phyloP scores from a whole-genome alignment of 2,113 vertebrate species.

The Lasiurus cinereus region DNA sequence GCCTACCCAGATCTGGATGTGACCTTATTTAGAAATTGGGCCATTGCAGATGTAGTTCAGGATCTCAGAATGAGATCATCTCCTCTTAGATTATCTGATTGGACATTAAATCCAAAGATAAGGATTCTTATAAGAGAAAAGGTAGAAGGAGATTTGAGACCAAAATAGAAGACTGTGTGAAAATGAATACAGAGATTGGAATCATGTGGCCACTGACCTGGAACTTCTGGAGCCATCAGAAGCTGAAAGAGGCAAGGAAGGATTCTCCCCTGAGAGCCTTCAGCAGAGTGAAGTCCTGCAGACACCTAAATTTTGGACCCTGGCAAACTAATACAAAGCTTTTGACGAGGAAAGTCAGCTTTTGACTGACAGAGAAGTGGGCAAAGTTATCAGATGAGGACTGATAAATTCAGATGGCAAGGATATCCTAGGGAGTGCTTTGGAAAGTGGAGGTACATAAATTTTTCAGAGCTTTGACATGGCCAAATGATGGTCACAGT shows the following conservation, averaged over 20 bases:
- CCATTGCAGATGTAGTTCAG: neutral
- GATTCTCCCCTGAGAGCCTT: neutral
- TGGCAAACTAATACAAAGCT: neutral
- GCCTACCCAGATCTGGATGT: neutral
- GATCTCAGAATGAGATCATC: neutral
- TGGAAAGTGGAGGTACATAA: neutral
- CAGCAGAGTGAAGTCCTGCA: accelerated
- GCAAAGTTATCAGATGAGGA: neutral
- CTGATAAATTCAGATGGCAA: neutral
- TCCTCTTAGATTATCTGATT: neutral
- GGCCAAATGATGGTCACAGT: neutral
- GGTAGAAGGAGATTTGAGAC: neutral
- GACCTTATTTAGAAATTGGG: neutral
- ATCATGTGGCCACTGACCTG: neutral
- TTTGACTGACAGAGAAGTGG: neutral
- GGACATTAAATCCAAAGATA: neutral
- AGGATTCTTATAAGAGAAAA: neutral
- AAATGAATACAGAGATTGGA: neutral
- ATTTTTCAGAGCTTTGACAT: neutral
- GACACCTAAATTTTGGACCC: neutral
- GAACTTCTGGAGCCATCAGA: neutral
- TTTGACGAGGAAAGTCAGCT: neutral
- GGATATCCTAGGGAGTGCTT: neutral
- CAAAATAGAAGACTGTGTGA: neutral
- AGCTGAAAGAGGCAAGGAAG: neutral